A percentile compares a stretch with the other conserved stretches of the same genome.
phyloP scores from a whole-genome alignment of 2,797 vertebrate species.

The Australoheros facetus region DNA sequence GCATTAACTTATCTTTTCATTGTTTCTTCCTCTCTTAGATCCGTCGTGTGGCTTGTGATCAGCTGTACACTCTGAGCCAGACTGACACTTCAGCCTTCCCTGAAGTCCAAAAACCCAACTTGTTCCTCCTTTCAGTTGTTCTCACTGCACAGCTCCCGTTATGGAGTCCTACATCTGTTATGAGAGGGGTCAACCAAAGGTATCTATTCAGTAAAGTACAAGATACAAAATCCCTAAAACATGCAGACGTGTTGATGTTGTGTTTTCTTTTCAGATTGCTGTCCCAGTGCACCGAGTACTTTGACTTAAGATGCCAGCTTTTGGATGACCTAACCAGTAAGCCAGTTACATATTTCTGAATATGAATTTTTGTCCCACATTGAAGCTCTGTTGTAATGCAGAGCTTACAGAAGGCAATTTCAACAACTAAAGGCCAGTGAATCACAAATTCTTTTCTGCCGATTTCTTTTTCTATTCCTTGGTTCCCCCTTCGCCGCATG shows the following conservation, averaged over 20 bases:
- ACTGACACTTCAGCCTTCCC: constrained; percentile 92
- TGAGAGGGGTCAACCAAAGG: constrained; percentile 99
- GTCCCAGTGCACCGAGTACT: constrained; percentile 98
- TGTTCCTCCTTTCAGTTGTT: constrained; percentile 92
- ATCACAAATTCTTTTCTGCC: neutral
- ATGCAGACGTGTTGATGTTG: neutral
- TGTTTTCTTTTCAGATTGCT: constrained; percentile 83
- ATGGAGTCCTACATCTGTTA: constrained; percentile 98
- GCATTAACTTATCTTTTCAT: neutral
- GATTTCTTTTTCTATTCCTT: neutral
- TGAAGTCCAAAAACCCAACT: constrained; percentile 95
- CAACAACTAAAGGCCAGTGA: neutral
- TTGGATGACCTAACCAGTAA: constrained; percentile 97
- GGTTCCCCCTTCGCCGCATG: neutral
- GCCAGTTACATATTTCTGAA: neutral
- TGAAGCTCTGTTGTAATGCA: neutral
- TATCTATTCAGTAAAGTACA: constrained; percentile 45
- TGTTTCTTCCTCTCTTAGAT: constrained; percentile 79
- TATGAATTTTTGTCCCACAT: neutral
- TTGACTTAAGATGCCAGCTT: constrained; percentile 95
- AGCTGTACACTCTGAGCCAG: constrained; percentile 96
- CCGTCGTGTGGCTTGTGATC: constrained; percentile 95
- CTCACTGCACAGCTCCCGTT: constrained; percentile 96
- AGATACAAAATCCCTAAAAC: neutral
- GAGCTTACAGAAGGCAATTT: neutral